phyloP scores from a whole-genome alignment of 2,113 vertebrate species.

The Gnathonemus longibarbis region DNA sequence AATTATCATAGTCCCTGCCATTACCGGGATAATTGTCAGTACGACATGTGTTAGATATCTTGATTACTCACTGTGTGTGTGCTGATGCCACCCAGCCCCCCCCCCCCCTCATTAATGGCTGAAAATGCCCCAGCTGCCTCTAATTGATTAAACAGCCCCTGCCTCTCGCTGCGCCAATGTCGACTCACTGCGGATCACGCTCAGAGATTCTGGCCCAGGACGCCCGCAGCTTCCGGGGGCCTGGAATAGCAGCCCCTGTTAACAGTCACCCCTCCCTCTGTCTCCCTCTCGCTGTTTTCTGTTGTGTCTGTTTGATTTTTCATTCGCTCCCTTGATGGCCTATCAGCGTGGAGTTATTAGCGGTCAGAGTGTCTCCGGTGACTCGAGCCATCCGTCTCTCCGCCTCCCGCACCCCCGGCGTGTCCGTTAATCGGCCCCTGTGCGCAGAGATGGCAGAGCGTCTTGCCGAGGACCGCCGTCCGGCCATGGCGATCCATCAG shows the following conservation, averaged over 20 bases:
- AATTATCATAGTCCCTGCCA: constrained; percentile 44
- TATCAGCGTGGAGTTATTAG: neutral
- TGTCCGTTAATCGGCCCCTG: neutral
- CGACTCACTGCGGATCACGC: constrained; percentile 39
- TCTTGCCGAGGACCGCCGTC: neutral
- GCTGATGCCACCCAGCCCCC: constrained; percentile 12
- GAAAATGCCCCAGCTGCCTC: constrained; percentile 39
- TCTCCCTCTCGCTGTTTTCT: constrained; percentile 18
- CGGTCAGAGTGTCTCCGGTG: neutral
- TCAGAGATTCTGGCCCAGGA: constrained; percentile 40
- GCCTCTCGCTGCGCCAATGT: constrained; percentile 24
- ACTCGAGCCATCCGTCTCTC: constrained; percentile 9
- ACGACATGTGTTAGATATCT: constrained; percentile 44
- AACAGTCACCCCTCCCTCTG: neutral
- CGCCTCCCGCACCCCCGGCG: neutral
- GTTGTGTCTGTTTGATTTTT: neutral
- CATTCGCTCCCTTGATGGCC: neutral
- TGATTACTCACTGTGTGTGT: constrained; percentile 43
- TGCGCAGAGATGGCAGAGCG: neutral
- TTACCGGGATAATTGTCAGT: constrained; percentile 38
- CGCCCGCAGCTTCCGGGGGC: constrained; percentile 27
- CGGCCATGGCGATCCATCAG: constrained; percentile 6
- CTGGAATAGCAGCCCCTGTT: neutral
- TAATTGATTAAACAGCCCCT: constrained; percentile 51
- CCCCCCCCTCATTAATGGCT: constrained; percentile 27